Evolutionary conservation across 2,113 vertebrate genomes (phyloP), one percentile per base, ranked within the genome.

Genomic region (Tragelaphus scriptus): DNA sequence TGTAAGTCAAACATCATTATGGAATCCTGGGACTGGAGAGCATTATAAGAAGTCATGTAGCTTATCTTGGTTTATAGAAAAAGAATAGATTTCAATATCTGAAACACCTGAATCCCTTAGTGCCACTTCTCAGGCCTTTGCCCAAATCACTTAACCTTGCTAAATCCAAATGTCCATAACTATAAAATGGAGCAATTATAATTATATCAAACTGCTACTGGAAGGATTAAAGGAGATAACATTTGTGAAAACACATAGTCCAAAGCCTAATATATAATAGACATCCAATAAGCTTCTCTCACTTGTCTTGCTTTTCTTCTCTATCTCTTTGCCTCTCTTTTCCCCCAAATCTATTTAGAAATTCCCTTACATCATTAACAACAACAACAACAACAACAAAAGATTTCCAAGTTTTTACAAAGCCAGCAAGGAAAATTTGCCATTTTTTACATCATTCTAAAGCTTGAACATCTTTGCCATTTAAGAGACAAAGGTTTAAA

Each of bases 61-160:
- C 89, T 97, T 98, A 97, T 97, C 96, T 97, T 7, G 9, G 86
- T 91, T 94, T 79, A n/a, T 91, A 40, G 47, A 87, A 84, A 93
- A 85, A 87, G 53, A 96, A 96, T 51, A 79, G 49, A 86, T 28
- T 97, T 93, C 23, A 16, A 25, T 97, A 93, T 93, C 93, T 90
- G 23, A 97, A 97, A 92, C 40, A 95, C 84, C 94, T 95, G 82
- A 95, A 89, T 97, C 44, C 28, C 47, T 95, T 96, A 93, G 68
- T 51, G 12, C 84, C 84, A 94, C 85, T 95, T 97, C 97, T 97
- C 94, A 95, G 63, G 26, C 82, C 13, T 96, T 97, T 94, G 36
- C 95, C 30, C 93, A 91, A 85, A 26, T 97, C 84, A 81, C 47
- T 97, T 97, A 94, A 95, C 79, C 86, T 97, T 97, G 85, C 32